Evolutionary conservation across 2,113 vertebrate genomes (phyloP), one percentile per base, ranked within the genome.

Genomic region (Sitta europaea): DNA sequence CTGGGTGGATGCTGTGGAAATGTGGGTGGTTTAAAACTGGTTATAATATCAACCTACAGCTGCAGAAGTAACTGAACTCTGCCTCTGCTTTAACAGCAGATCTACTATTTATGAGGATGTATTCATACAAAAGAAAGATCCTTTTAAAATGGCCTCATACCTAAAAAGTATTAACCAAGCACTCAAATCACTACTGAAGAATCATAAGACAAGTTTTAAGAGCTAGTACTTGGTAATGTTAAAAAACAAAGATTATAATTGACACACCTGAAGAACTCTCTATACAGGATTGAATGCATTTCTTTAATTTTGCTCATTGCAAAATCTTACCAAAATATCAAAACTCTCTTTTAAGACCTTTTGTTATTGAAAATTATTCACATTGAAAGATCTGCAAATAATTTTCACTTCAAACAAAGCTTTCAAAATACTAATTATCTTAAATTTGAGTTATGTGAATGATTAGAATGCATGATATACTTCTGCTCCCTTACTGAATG

Each of bases 351-450:
- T 67, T 63, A 78, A 92, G 59, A 85, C 7, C 28, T 82, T 89
- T 85, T 78, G 12, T 86, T 87, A 72, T 9, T 65, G 48, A 68
- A 92, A 95, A 81, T 75, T 61, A 65, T 68, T 82, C 84, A 65
- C 48, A 85, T 0, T 65, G 66, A 70, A 86, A 86, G 67, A 88
- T 62, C 19, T 85, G 57, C 25, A 95, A 94, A 36, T 59, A 72
- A 89, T 65, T 78, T 94, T 55, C 53, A 67, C 45, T 94, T 91
- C 89, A 81, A 93, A 80, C 11, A 92, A 81, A 77, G 24, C 48
- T 81, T 85, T 89, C 61, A 85, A 90, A 93, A 86, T 70, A 91
- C 40, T 76, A 68, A 90, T 90, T 76, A 61, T 53, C 51, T 90
- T 80, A 86, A 82, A 83, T 93, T 66, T 72, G 40, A 78, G 21